Evolutionary conservation across 2,888 invertebrate genomes (phyloP).

Genomic region (Apodemia mormo): DNA sequence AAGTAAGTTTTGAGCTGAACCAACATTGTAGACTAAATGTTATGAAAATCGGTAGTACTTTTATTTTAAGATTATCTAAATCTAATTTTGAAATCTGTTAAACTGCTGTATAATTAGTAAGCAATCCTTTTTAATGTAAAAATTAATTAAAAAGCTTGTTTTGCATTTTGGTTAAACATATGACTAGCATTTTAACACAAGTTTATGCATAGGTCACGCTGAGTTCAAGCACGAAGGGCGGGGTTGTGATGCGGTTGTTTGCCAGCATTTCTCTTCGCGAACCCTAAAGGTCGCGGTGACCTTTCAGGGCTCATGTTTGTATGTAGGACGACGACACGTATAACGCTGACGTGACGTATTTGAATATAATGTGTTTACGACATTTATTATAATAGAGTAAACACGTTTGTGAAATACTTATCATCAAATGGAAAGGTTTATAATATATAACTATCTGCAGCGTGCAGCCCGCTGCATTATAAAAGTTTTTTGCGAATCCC

Average conservation of each 20-base stretch:
- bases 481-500: no score
- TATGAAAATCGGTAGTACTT: no score
- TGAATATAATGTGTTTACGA: background rate
- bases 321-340: slow-evolving; percentile 21
- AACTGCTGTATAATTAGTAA: no score
- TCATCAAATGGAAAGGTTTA: no score
- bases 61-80: no score
- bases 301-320: slow-evolving; percentile 35
- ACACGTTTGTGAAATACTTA: background rate
- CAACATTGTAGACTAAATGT: no score
- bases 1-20: no score
- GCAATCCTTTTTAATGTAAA: no score
- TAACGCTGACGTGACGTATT: background rate
- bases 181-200: slow-evolving; percentile 1
- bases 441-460: no score
- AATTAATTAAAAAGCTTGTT: background rate
- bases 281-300: slow-evolving; percentile 43
- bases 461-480: no score
- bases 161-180: background rate
- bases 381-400: background rate
- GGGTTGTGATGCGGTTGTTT: slow-evolving; percentile 29
- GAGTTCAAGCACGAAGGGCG: slow-evolving; percentile 70
- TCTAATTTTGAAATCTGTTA: no score
- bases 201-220: slow-evolving; percentile 16
- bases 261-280: slow-evolving; percentile 32